Evolutionary conservation across 2,888 invertebrate species (phyloP).

Genomic region (Deilephila porcellus): DNA sequence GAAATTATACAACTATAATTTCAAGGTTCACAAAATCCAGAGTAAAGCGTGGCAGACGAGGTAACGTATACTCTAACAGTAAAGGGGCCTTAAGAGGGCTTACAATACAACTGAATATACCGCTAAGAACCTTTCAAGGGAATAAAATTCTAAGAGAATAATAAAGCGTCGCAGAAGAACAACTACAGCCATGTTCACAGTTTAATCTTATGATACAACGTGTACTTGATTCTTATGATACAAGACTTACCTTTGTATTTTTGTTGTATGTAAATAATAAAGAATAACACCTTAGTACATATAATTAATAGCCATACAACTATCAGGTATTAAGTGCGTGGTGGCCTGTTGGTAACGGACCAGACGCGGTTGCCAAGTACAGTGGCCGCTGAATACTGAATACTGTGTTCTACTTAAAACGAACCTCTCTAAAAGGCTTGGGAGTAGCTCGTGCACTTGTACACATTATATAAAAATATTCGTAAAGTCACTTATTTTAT

Average conservation of each 20-base stretch:
- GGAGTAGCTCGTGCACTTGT: too few species aligned
- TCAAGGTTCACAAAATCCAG: slow-evolving; percentile 58
- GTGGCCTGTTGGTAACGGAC: too few species aligned
- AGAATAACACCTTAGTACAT: neutral
- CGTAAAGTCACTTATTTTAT: neutral
- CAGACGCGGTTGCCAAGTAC: too few species aligned
- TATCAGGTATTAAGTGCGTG: too few species aligned
- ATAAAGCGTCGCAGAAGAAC: slow-evolving; percentile 32
- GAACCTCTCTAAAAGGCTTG: too few species aligned
- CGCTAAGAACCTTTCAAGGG: slow-evolving; percentile 49
- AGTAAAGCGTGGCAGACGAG: slow-evolving; percentile 50
- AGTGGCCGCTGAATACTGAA: too few species aligned
- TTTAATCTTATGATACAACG: neutral
- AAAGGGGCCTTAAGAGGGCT: slow-evolving; percentile 59
- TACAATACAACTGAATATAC: slow-evolving; percentile 55
- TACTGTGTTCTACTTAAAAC: too few species aligned
- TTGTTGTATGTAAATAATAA: neutral
- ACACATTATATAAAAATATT: neutral
- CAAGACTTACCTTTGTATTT: slow-evolving; percentile 21
- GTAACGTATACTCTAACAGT: slow-evolving; percentile 50
- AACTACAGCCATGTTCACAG: neutral
- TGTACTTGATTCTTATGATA: too few species aligned
- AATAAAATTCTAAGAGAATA: slow-evolving; percentile 47
- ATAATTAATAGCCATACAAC: neutral
- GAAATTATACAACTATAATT: slow-evolving; percentile 59